Evolutionary conservation across 2,797 vertebrate genomes (phyloP), one percentile per base, ranked within the genome.

Genomic region (Argya squamiceps): DNA sequence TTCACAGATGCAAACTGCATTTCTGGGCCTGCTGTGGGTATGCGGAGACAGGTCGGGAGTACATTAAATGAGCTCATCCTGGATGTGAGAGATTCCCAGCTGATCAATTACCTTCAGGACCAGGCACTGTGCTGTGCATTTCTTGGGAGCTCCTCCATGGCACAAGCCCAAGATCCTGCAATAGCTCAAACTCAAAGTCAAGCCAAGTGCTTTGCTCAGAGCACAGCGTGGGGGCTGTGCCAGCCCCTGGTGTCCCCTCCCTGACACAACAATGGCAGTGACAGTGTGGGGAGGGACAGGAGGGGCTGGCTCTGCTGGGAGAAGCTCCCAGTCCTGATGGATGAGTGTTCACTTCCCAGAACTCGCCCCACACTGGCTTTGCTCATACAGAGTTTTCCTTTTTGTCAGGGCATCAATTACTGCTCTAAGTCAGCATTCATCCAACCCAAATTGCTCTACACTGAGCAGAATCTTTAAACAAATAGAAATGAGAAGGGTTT

Each of bases 41-140:
- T 65, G 6, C 32, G 7, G 43, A 23, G 77, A 41, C 43, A 10
- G 52, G 56, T 20, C 4, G 30, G 79, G 69, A 90, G 85, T 37
- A 2, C 84, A 67, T 81, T 88, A 88, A 85, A 44, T 24, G 73
- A 95, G 89, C 67, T 71, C 64, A 34, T 75, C 68, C 81, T 63
- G 3, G 15, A 17, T 32, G 74, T 47, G 67, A 29, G 59, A 26
- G 56, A 23, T 29, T 86, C 92, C 88, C 86, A 47, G 88, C 49
- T 68, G 89, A 90, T 64, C 77, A 18, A 78, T 88, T 46, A 59
- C 91, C 92, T 76, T 76, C 71, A 34, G 92, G 15, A 60, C 80
- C 84, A 67, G 84, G 55, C 86, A 58, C 34, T 1, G 14, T 79
- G 50, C 17, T 27, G 3, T 12, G 73, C 43, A 2, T 73, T 63